phyloP scores from a whole-genome alignment of 1,140 invertebrate genomes.

The Drosophila punjabiensis region DNA sequence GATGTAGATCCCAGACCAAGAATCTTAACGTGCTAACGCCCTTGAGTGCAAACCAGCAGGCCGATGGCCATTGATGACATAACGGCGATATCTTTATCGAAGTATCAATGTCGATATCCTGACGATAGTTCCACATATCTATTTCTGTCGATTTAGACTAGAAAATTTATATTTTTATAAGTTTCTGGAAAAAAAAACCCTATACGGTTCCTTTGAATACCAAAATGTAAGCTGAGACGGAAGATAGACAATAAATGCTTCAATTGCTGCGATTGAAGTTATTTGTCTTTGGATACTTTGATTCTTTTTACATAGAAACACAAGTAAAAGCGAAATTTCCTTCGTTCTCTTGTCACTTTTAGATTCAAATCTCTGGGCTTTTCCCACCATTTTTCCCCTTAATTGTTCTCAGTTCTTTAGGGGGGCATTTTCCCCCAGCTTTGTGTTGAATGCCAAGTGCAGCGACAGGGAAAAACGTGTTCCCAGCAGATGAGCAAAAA shows the following conservation, averaged over 20 bases:
- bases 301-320: background rate
- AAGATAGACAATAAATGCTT: background rate
- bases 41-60: constrained; percentile 32
- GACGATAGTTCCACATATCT: constrained; percentile 21
- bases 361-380: constrained; percentile 15
- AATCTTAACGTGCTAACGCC: background rate
- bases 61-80: constrained; percentile 17
- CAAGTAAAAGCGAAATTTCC: background rate
- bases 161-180: background rate
- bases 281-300: background rate
- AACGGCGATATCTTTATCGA: constrained; percentile 16
- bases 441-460: constrained; percentile 49
- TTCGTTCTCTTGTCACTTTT: background rate
- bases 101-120: constrained; percentile 1
- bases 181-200: too few relatives aligned
- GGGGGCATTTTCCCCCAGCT: constrained; percentile 24
- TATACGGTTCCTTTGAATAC: too few relatives aligned
- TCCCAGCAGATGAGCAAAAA: constrained; percentile 65
- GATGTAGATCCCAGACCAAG: background rate
- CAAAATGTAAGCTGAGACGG: background rate
- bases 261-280: background rate
- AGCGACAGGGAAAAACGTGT: constrained; percentile 36
- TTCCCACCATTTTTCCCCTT: constrained; percentile 28
- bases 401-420: constrained; percentile 35
- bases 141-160: background rate